Evolutionary conservation across 2,113 vertebrate species (phyloP).

Genomic region (Muntiacus muntjak): DNA sequence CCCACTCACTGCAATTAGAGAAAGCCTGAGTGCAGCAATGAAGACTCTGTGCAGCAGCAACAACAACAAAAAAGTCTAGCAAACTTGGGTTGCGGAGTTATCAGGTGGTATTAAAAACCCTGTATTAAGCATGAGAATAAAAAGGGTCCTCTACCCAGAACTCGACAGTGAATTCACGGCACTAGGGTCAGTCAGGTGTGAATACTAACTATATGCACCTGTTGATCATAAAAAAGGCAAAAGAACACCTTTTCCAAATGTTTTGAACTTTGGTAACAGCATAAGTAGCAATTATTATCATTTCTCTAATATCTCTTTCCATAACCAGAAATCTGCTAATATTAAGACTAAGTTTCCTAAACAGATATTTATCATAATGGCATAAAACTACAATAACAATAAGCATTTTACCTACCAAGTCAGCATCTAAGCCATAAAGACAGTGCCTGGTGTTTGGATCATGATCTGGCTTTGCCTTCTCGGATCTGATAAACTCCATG

Average conservation of each 20-base stretch:
- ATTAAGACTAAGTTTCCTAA: neutral
- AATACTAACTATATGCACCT: neutral
- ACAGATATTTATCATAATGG: neutral
- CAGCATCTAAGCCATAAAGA: conserved; percentile 97
- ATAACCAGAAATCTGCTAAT: neutral
- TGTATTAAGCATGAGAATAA: neutral
- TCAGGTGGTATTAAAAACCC: neutral
- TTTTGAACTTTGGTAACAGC: neutral
- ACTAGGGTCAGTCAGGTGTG: neutral
- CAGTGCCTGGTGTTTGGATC: conserved; percentile 97
- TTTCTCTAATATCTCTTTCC: neutral
- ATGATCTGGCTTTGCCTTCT: conserved; percentile 89
- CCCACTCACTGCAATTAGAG: neutral
- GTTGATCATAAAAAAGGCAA: neutral
- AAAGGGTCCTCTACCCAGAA: neutral
- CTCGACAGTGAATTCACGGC: neutral
- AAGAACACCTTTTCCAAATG: neutral
- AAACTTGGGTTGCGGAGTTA: neutral
- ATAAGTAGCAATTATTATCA: neutral
- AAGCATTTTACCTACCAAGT: conserved; percentile 89
- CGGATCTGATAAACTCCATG: conserved; percentile 99
- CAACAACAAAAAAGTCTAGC: neutral
- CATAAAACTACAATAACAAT: neutral
- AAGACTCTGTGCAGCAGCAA: neutral
- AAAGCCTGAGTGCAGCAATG: neutral